phyloP scores from a whole-genome alignment of 1,140 invertebrate genomes.

The Bombus superbus region DNA sequence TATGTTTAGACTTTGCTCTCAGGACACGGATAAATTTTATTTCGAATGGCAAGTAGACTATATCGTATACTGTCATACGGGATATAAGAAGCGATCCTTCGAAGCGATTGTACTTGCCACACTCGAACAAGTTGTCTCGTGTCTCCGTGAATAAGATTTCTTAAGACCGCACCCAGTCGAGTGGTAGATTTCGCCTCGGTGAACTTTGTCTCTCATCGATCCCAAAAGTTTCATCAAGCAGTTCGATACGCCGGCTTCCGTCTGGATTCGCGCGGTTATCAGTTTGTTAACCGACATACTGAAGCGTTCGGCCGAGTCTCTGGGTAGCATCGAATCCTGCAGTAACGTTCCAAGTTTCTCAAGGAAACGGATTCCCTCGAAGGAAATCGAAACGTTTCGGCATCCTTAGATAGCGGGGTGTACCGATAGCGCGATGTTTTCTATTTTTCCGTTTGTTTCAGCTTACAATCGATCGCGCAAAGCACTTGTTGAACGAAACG shows the following conservation, averaged over 20 bases:
- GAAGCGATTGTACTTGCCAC: background rate
- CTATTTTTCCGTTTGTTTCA: background rate
- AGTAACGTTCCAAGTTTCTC: slow-evolving; percentile 19
- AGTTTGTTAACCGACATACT: slow-evolving; percentile 56
- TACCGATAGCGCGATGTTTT: background rate
- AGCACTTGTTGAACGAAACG: slow-evolving; percentile 40
- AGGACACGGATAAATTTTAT: background rate
- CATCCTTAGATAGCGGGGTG: background rate
- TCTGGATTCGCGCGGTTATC: slow-evolving; percentile 43
- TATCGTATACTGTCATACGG: background rate
- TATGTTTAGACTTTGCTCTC: background rate
- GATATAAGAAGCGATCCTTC: background rate
- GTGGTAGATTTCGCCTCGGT: background rate
- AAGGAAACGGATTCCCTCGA: background rate
- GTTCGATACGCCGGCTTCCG: slow-evolving; percentile 54
- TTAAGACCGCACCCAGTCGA: background rate
- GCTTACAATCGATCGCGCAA: background rate
- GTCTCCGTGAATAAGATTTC: background rate
- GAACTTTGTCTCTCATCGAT: slow-evolving; percentile 27
- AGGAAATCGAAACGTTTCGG: slow-evolving; percentile 2
- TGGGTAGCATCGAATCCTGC: background rate
- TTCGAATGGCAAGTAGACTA: background rate
- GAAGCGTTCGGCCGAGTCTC: slow-evolving; percentile 26
- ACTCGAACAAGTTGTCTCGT: background rate
- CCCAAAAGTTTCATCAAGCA: slow-evolving; percentile 42